A percentile compares a stretch with the other conserved stretches of the same genome.
phyloP scores from a whole-genome alignment of 2,797 vertebrate species.

The Eleutherodactylus coqui region DNA sequence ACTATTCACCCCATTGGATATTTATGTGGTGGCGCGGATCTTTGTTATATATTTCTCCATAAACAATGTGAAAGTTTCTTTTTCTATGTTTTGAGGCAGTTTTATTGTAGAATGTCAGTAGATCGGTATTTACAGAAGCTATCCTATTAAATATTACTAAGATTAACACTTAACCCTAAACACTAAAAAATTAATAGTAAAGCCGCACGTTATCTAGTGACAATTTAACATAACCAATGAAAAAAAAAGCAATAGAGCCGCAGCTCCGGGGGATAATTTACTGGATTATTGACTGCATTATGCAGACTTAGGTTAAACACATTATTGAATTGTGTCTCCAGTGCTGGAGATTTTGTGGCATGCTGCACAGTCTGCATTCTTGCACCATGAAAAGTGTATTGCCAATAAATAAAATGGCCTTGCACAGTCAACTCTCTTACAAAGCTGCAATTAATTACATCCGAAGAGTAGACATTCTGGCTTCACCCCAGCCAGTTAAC shows the following conservation, averaged over 20 bases:
- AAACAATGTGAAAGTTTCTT: neutral
- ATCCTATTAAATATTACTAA: slow-evolving; percentile 40
- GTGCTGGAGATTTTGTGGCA: slow-evolving; percentile 34
- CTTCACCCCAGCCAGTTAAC: slow-evolving; percentile 30
- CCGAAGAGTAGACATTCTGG: neutral
- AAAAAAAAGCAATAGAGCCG: slow-evolving; percentile 53
- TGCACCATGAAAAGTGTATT: slow-evolving; percentile 26
- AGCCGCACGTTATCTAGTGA: slow-evolving; percentile 28
- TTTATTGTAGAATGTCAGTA: neutral
- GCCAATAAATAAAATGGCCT: slow-evolving; percentile 34
- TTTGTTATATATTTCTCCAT: neutral
- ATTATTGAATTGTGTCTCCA: slow-evolving; percentile 44
- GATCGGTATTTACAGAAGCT: slow-evolving; percentile 28
- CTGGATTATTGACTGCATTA: slow-evolving; percentile 52
- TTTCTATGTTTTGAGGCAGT: neutral
- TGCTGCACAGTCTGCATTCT: slow-evolving; percentile 39
- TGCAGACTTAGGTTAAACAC: slow-evolving; percentile 40
- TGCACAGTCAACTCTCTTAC: slow-evolving; percentile 13
- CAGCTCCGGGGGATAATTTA: slow-evolving; percentile 27
- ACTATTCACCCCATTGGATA: too few species aligned
- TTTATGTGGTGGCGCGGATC: too few species aligned
- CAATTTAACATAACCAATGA: slow-evolving; percentile 51
- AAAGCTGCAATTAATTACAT: slow-evolving; percentile 42
- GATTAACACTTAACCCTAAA: slow-evolving; percentile 45
- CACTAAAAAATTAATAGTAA: slow-evolving; percentile 24